Evolutionary conservation across 2,888 invertebrate genomes (phyloP), one percentile per base, ranked within the genome.

Genomic region (Iselma pallidipennis): DNA sequence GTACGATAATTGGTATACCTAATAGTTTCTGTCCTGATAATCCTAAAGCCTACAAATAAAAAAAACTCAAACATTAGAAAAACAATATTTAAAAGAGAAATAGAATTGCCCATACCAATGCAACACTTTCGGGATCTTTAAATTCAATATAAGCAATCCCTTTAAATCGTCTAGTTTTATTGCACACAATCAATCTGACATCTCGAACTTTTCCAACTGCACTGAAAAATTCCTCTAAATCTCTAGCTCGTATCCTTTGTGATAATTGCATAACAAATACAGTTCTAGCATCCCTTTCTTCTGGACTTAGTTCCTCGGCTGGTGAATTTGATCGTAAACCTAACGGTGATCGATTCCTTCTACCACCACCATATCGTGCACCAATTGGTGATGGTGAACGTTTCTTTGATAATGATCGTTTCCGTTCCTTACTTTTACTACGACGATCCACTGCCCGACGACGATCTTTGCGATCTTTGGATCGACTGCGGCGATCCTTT

Each of bases 121-220:
- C 92, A 7, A 99, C 98, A 66, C 97, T 96, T 83, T 98, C 98
- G 0, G 96, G 94, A 84, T 98, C 98, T 82, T 93, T 92, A 80
- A 99, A 99, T 83, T 99, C 99, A 63, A 99, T 96, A 79, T 99
- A 99, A n/a, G 98, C 95, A 74, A 99, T 98, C 49, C 99, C 99
- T 83, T 99, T 99, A 77, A 98, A 98, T 70, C 98, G 85, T 77
- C 98, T 89, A 0, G 99, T 99, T 83, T 98, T 98, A 82, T 98
- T 98, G 83, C 99, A 99, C 59, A 97, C 97, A 61, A 99, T 99
- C 72, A 99, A 89, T 75, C 98, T 88, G 19, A 99, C 99, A 84
- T 99, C 99, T 72, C 96, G 89, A 61, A 97, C 97, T 87, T 97
- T 97, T 49, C 99, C 99, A 62, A 99, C 98, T 64, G 97, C 94